Percentiles rank a stretch among this genome's conserved stretches.
Conservation (phyloP, 2,113 vertebrate species). For the Platysteira castanea region DNA sequence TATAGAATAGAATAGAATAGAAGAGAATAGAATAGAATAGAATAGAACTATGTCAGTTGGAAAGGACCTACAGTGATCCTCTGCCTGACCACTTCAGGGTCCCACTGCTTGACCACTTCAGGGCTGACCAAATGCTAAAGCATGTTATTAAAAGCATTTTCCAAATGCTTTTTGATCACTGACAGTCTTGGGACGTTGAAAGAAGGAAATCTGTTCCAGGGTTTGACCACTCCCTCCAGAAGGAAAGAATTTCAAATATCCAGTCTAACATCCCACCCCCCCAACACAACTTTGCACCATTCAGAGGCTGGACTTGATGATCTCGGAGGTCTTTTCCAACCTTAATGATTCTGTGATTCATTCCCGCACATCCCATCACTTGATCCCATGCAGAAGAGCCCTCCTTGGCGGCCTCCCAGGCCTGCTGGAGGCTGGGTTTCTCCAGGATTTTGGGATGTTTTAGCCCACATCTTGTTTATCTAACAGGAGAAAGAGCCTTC, state of each 20-base stretch:
- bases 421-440: neutral
- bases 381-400: neutral
- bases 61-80: neutral
- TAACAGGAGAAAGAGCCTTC: neutral
- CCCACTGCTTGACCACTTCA: neutral
- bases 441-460: neutral
- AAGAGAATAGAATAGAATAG: neutral
- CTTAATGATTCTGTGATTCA: neutral
- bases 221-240: neutral
- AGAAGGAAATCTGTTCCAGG: neutral
- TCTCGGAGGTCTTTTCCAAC: neutral
- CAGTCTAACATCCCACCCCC: neutral
- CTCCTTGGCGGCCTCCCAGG: neutral
- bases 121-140: neutral
- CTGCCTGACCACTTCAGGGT: neutral
- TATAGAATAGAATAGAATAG: neutral
- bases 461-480: neutral
- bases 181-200: neutral
- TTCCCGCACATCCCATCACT: accelerated
- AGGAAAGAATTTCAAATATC: neutral
- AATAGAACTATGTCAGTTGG: neutral
- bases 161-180: neutral
- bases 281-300: neutral
- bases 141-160: neutral
- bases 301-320: neutral